phyloP scores from a whole-genome alignment of 1,140 invertebrate genomes.

The Stegodyphus dumicola region DNA sequence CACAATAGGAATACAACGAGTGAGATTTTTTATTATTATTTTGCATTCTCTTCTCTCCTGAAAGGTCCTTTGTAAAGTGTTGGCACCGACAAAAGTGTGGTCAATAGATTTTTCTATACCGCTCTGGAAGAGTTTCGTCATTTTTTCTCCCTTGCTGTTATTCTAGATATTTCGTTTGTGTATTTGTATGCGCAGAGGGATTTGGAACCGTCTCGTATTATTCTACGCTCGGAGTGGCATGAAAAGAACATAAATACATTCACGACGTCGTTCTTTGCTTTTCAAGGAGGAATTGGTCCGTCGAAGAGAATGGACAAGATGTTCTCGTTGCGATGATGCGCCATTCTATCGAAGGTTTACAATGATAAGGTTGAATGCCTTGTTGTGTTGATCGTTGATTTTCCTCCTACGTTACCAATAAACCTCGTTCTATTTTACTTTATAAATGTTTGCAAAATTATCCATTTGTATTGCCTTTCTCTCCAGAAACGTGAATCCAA shows the following conservation, averaged over 20 bases:
- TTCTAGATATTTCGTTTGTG: not conserved
- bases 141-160: not conserved
- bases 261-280: not conserved
- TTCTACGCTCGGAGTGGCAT: constrained; percentile 7
- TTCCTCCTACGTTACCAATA: too few relatives aligned
- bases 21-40: constrained; percentile 9
- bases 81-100: constrained; percentile 60
- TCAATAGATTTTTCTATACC: constrained; percentile 45
- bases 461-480: too few relatives aligned
- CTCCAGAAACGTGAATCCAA: too few relatives aligned
- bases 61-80: constrained; percentile 55
- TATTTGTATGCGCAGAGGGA: constrained; percentile 5
- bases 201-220: not conserved
- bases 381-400: too few relatives aligned
- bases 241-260: constrained; percentile 9
- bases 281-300: not conserved
- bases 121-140: not conserved
- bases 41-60: constrained; percentile 21
- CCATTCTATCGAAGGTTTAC: too few relatives aligned
- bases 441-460: too few relatives aligned
- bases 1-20: constrained; percentile 21
- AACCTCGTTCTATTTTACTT: too few relatives aligned
- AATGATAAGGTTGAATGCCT: too few relatives aligned
- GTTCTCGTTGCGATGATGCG: too few relatives aligned
- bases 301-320: too few relatives aligned